Conservation (phyloP, 2,888 invertebrate genomes). For the Timema podura region DNA sequence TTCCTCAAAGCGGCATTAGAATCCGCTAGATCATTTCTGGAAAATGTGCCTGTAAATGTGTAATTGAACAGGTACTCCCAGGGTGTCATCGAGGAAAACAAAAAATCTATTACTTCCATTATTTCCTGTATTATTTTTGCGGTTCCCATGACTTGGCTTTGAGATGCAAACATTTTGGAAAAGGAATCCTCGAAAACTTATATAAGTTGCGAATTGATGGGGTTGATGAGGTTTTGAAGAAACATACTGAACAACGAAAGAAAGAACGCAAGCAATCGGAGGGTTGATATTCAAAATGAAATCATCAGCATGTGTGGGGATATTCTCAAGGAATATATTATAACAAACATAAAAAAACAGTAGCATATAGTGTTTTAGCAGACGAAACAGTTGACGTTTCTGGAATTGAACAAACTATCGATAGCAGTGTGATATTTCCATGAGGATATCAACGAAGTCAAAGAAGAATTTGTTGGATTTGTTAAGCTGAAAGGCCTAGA, state of each 20-base stretch:
- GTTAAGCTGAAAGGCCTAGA: conserved; percentile 33
- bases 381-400: conserved; percentile 36
- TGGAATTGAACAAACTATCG: conserved; percentile 36
- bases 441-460: conserved; percentile 32
- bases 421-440: conserved; percentile 35
- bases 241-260: conserved; percentile 36
- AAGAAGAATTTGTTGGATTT: no score
- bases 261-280: conserved; percentile 37
- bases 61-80: conserved; percentile 26
- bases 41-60: conserved; percentile 32
- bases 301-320: no score
- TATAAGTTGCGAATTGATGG: conserved; percentile 35
- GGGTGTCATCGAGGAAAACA: conserved; percentile 30
- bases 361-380: conserved; percentile 34
- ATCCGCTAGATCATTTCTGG: no score
- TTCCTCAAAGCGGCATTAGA: no score
- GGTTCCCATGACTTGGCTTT: conserved; percentile 19
- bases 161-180: conserved; percentile 27
- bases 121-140: conserved; percentile 24
- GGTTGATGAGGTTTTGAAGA: conserved; percentile 35
- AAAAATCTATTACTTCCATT: conserved; percentile 33
- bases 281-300: conserved; percentile 39
- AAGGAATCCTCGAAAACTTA: conserved; percentile 35
- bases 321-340: conserved; percentile 29
- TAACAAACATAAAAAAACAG: conserved; percentile 29